Evolutionary conservation across 1,140 invertebrate genomes (phyloP).

Genomic region (Brachionus koreanus): DNA sequence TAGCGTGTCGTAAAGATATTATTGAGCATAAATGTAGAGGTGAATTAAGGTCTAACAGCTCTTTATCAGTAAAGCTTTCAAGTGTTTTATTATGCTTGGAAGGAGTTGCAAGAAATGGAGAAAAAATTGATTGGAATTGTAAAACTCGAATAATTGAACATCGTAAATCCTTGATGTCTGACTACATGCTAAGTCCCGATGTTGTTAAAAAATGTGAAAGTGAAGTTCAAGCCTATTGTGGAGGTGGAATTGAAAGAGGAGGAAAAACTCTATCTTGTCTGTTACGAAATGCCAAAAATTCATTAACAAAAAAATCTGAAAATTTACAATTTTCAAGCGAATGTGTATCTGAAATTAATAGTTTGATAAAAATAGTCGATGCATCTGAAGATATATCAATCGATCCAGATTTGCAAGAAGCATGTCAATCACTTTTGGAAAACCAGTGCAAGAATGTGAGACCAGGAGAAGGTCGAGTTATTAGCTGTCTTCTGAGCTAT

Average conservation of each 20-base stretch:
- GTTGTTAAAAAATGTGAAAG: conserved; percentile 71
- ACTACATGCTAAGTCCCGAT: conserved; percentile 85
- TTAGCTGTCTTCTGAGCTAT: conserved; percentile 88
- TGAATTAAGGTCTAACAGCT: not conserved
- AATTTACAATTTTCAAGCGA: conserved; percentile 44
- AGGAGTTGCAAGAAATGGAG: not conserved
- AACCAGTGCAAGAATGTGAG: conserved; percentile 51
- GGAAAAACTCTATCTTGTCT: conserved; percentile 24
- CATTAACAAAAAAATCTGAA: conserved; percentile 42
- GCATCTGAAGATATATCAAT: conserved; percentile 81
- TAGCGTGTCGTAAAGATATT: conserved; percentile 6
- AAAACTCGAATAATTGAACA: conserved; percentile 79
- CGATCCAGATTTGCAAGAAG: conserved; percentile 77
- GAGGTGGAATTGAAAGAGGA: conserved; percentile 11
- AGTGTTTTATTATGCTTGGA: conserved; percentile 33
- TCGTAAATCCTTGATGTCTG: conserved; percentile 81
- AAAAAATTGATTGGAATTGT: conserved; percentile 68
- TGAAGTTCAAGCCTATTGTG: conserved; percentile 68
- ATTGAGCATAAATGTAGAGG: not conserved
- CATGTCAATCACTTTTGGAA: conserved; percentile 77
- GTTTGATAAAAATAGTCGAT: not conserved
- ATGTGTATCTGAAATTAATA: not conserved
- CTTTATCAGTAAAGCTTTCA: not conserved
- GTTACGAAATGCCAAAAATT: not conserved
- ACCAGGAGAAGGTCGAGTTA: conserved; percentile 64